Base-by-base conservation (phyloP, 2,797 vertebrate species). In the Leontocebus nigricollis region DNA sequence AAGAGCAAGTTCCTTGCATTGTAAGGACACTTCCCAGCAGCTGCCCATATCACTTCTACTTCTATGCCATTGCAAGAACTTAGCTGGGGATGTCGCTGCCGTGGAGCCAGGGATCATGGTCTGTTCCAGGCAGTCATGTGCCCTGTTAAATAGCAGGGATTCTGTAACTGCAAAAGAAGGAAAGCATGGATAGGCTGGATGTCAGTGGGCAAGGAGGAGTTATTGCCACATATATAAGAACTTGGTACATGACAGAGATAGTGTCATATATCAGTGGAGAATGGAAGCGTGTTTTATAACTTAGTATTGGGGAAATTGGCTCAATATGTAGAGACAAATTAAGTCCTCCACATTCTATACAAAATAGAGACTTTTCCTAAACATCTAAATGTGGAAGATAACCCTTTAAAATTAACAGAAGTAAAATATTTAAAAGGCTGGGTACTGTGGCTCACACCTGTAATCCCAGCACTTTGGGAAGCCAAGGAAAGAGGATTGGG, bases 331-430 rank as follows among this genome's bases (percentile, higher is more conserved):
- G 26, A 93, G 30, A 85, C 88, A 72, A 93, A 77, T 30, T 50
- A 67, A 57, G n/a, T 64, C 22, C 27, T 57, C 22, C 36, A 85
- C 19, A 36, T 7, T 44, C 8, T 9, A 79, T 52, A 84, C 55
- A 72, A 84, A 95, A 67, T 93, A 80, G 88, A 72, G 57, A 55
- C 59, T 76, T 82, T 96, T 61, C 55, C 76, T 87, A 52, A 85
- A 80, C 9, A 84, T 92, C 44, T 80, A 57, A 88, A 44, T 88
- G 55, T 76, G 20, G 92, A 96, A 88, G 19, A 44, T 72, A 88
- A 61, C 39, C 44, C 55, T 88, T 84, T 30, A 67, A 88, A 90
- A 82, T 82, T 77, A 50, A 72, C 77, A 46, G 13, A 82, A 75
- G n/a, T 85, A 91, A 93, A 88, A 80, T 73, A 72, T 24, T 67